phyloP scores from a whole-genome alignment of 2,888 invertebrate species.

The Poecilobothrus nobilitatus region DNA sequence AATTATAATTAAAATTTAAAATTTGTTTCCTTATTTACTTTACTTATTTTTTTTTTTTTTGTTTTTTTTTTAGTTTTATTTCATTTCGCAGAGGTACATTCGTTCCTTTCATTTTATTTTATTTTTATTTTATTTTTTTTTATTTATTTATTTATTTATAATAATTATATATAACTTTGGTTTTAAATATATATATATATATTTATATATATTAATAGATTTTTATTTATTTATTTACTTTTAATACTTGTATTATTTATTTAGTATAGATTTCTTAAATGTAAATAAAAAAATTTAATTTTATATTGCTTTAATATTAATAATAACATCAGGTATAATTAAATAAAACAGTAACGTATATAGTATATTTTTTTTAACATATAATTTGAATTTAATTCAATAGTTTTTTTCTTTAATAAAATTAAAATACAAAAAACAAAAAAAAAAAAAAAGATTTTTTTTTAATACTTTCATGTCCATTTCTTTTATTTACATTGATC shows the following conservation, averaged over 20 bases:
- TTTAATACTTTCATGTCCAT: too few species aligned
- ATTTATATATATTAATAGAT: slow-evolving; percentile 15
- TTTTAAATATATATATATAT: slow-evolving; percentile 4
- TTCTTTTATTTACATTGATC: too few species aligned
- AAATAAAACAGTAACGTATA: too few species aligned
- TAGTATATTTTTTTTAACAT: too few species aligned
- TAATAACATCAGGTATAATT: too few species aligned
- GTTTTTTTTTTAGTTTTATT: slow-evolving; percentile 14
- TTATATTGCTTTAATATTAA: too few species aligned
- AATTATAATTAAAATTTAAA: not conserved
- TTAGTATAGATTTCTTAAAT: slow-evolving; percentile 10
- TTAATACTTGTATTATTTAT: too few species aligned
- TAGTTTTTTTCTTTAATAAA: too few species aligned
- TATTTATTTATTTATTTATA: slow-evolving; percentile 19
- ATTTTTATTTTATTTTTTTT: slow-evolving; percentile 17
- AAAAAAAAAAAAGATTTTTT: too few species aligned
- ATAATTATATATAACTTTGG: slow-evolving; percentile 19
- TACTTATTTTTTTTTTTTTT: slow-evolving; percentile 8
- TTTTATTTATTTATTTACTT: slow-evolving; percentile 9
- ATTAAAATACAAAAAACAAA: too few species aligned
- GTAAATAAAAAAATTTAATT: not conserved
- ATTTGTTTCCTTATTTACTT: slow-evolving; percentile 3
- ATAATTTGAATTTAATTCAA: too few species aligned
- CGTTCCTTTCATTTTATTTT: slow-evolving; percentile 20
- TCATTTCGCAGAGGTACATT: slow-evolving; percentile 23